These are phyloP conservation scores for Microdon myrmicae DNA, from an alignment of 2,888 invertebrate genomes.

Conservation along the genomic window DNA sequence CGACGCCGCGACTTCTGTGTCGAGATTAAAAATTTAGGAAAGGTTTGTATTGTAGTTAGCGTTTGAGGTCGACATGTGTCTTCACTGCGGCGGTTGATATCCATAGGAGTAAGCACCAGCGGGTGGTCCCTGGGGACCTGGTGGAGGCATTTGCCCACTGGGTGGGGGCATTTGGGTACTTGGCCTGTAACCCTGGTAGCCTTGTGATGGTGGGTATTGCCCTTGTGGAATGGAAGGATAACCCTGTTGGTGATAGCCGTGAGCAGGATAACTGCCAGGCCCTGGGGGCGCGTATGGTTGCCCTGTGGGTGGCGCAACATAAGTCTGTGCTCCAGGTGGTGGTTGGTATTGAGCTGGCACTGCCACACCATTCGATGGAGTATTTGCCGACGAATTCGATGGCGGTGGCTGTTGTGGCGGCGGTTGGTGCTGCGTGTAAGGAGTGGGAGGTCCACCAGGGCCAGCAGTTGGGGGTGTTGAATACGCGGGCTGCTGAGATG, in stretches of 20 bases:
- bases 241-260: constrained; percentile 69
- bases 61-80: too few species aligned
- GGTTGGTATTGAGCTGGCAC: constrained; percentile 65
- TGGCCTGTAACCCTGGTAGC: constrained; percentile 74
- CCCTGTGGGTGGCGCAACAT: constrained; percentile 60
- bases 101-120: constrained; percentile 82
- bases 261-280: constrained; percentile 70
- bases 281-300: constrained; percentile 66
- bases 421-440: constrained; percentile 60
- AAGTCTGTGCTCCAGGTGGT: constrained; percentile 63
- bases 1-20: too few species aligned
- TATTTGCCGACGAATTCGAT: constrained; percentile 61
- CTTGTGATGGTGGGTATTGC: constrained; percentile 73
- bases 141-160: constrained; percentile 66
- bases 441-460: constrained; percentile 57
- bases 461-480: constrained; percentile 60
- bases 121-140: constrained; percentile 78
- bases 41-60: too few species aligned
- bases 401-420: constrained; percentile 62
- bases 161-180: constrained; percentile 71
- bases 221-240: constrained; percentile 72
- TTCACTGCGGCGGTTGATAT: constrained; percentile 77
- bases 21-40: too few species aligned
- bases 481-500: constrained; percentile 63
- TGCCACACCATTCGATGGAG: constrained; percentile 64